phyloP scores from a whole-genome alignment of 1,140 invertebrate genomes.

The Meloidogyne hapla region DNA sequence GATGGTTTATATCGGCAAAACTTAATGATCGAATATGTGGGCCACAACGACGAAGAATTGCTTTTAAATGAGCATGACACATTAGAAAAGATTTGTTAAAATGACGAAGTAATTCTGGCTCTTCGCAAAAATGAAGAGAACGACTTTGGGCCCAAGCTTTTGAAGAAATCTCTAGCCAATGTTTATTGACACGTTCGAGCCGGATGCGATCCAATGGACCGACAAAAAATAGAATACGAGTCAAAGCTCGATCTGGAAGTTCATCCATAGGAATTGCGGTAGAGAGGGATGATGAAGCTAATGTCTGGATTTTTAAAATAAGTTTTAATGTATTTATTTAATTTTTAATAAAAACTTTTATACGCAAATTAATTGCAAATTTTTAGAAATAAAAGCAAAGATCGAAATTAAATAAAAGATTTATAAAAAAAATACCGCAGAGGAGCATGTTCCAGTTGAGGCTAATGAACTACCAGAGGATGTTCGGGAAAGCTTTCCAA shows the following conservation, averaged over 20 bases:
- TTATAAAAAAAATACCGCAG: slow-evolving; percentile 18
- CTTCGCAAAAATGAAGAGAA: slow-evolving; percentile 21
- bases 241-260: slow-evolving; percentile 46
- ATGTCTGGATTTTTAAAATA: slow-evolving; percentile 25
- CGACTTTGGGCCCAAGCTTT: slow-evolving; percentile 40
- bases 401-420: background rate
- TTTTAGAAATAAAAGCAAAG: background rate
- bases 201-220: slow-evolving; percentile 55
- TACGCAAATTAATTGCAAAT: too few relatives aligned
- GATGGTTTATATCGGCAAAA: slow-evolving; percentile 50
- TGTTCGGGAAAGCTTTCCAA: slow-evolving; percentile 43
- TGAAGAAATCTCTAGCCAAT: slow-evolving; percentile 56
- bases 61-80: slow-evolving; percentile 48
- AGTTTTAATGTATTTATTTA: background rate
- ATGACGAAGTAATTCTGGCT: slow-evolving; percentile 37
- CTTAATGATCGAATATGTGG: slow-evolving; percentile 49
- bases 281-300: slow-evolving; percentile 10
- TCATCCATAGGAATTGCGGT: slow-evolving; percentile 40
- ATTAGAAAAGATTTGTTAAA: slow-evolving; percentile 54
- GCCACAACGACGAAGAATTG: slow-evolving; percentile 54
- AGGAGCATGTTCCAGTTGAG: slow-evolving; percentile 41
- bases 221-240: slow-evolving; percentile 48
- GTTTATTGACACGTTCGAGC: slow-evolving; percentile 58
- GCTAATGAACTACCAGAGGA: slow-evolving; percentile 47
- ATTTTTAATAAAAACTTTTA: too few relatives aligned